Evolutionary conservation across 2,888 invertebrate genomes (phyloP), one percentile per base, ranked within the genome.

Genomic region (Nycteola revayana): DNA sequence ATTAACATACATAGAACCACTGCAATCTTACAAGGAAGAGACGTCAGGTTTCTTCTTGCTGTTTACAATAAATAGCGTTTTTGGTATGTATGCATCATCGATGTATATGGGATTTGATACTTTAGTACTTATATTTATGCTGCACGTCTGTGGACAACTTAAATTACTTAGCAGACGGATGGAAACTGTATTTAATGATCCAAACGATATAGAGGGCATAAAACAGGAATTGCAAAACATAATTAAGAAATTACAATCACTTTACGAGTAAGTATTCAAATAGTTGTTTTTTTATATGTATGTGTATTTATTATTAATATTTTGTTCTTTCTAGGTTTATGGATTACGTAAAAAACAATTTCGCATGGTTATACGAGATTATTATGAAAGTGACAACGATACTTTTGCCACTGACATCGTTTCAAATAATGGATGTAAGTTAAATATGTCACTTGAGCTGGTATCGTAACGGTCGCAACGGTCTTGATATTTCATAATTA

Each of bases 31-130:
- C 9, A 78, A 75, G 42, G 39, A 67, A 17, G 30, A 30, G 4
- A 23, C 52, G 3, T 17, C 34, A n/a, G 25, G 61, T 0, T 76
- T 58, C 42, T 56, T 59, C 9, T 0, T 47, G 0, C 30, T 68
- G 11, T 72, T 67, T 21, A 3, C 30, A 1, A 20, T 64, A 2
- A 52, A 49, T 29, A 27, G 66, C 1, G n/a, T 49, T 7, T 78
- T 76, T 25, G 74, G 51, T 35, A 9, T 45, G 1, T 75, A 66
- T 29, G 66, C 75, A 0, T 35, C 53, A 0, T 36, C 66, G 0
- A 62, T 77, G 47, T 79, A 70, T 10, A 48, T 74, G 0, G 75
- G 75, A 1, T 84, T 83, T 42, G 85, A 86, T 56, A 74, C 84
- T 1, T 38, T 86, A n/a, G 67, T 75, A 1, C 79, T 80, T 0